A percentile compares a stretch with the other conserved stretches of the same genome.
Evolutionary conservation across 2,113 vertebrate species (phyloP).

Genomic region (Phrynosoma platyrhinos): DNA sequence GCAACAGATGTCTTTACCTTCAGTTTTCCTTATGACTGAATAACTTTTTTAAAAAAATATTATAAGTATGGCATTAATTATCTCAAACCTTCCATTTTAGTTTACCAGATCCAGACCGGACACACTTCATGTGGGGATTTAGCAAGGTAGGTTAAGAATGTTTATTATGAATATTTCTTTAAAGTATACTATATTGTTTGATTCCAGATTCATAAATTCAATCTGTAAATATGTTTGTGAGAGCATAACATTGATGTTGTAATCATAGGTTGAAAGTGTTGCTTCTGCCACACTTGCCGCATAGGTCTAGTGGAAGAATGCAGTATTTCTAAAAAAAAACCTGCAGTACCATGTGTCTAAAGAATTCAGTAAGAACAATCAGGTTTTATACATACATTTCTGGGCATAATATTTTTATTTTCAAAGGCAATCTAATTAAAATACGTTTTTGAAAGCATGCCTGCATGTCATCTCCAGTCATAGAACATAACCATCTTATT

Average conservation of each 20-base stretch:
- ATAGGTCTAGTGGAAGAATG: not conserved
- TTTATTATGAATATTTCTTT: not conserved
- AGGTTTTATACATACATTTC: not conserved
- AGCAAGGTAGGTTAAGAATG: slow-evolving; percentile 60
- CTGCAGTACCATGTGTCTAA: not conserved
- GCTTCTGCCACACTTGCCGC: not conserved
- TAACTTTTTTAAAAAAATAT: not conserved
- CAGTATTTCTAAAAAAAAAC: not conserved
- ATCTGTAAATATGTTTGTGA: not conserved
- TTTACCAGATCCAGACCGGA: slow-evolving; percentile 62
- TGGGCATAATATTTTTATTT: not conserved
- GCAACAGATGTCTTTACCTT: not conserved
- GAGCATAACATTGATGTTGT: not conserved
- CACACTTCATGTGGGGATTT: slow-evolving; percentile 67
- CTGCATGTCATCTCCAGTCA: not conserved
- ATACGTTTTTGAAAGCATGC: not conserved
- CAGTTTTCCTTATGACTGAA: not conserved
- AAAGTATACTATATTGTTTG: not conserved
- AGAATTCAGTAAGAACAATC: not conserved
- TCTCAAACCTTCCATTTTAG: slow-evolving; percentile 33
- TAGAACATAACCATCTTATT: too few species aligned
- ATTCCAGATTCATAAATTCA: not conserved
- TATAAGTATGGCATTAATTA: not conserved
- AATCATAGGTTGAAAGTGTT: not conserved
- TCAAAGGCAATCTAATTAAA: not conserved